These are phyloP conservation scores for Priocnemis perturbator DNA, from an alignment of 2,888 invertebrate species.

Conservation along the genomic window DNA sequence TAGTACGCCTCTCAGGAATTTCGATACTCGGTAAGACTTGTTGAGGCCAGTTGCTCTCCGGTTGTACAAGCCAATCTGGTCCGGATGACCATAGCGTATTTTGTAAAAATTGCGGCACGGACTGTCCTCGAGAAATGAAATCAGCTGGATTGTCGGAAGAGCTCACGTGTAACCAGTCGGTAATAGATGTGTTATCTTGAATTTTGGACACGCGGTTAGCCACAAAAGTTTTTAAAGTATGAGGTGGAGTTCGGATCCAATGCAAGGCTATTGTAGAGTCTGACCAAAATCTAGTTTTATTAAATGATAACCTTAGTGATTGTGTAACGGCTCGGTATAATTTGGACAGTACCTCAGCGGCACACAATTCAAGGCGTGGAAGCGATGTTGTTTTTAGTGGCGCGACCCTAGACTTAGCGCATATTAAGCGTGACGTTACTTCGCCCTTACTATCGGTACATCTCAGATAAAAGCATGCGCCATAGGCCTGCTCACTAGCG, in stretches of 20 bases:
- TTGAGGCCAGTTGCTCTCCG: not conserved
- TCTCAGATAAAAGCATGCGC: conserved; percentile 39
- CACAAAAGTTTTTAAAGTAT: conserved; percentile 5
- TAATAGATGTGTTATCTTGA: not conserved
- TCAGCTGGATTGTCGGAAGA: too few relatives aligned
- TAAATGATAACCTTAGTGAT: too few relatives aligned
- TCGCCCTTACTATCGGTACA: not conserved
- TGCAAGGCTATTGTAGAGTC: too few relatives aligned
- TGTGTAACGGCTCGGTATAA: not conserved
- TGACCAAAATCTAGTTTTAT: too few relatives aligned
- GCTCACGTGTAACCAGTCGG: conserved; percentile 9
- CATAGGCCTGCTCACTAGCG: too few relatives aligned
- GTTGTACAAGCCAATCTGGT: not conserved
- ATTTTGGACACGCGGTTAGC: conserved; percentile 14
- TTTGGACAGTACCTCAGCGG: conserved; percentile 17
- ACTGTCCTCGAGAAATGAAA: too few relatives aligned
- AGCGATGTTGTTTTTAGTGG: conserved; percentile 45
- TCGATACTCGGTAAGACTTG: not conserved
- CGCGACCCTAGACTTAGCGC: conserved; percentile 57
- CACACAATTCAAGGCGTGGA: conserved; percentile 54
- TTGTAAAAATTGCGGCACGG: not conserved
- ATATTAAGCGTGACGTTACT: too few relatives aligned
- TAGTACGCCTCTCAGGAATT: not conserved
- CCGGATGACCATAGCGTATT: too few relatives aligned
- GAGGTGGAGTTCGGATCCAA: not conserved